A percentile compares a stretch with the other conserved stretches of the same genome.
phyloP scores from a whole-genome alignment of 2,797 vertebrate genomes.

The Knipowitschia caucasica region DNA sequence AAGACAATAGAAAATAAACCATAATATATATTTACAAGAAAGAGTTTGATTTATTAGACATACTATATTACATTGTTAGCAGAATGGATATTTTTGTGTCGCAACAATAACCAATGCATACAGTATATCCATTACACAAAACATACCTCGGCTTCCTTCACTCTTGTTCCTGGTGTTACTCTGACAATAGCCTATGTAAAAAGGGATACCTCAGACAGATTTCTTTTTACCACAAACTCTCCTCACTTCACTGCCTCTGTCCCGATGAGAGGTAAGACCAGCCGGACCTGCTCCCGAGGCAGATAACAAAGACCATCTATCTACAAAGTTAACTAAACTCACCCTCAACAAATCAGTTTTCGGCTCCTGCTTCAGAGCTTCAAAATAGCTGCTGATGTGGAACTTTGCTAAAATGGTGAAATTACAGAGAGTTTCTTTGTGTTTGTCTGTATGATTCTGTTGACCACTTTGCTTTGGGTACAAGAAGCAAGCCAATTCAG shows the following conservation, averaged over 20 bases:
- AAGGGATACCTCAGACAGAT: conserved; percentile 27
- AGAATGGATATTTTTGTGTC: too few species aligned
- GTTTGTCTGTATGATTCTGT: neutral
- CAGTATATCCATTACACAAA: too few species aligned
- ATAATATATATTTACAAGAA: too few species aligned
- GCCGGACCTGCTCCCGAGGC: conserved; percentile 22
- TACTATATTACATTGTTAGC: too few species aligned
- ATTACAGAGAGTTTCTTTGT: conserved; percentile 11
- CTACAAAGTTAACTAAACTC: conserved; percentile 16
- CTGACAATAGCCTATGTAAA: too few species aligned
- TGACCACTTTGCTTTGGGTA: neutral
- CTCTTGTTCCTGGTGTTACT: too few species aligned
- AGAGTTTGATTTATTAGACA: too few species aligned
- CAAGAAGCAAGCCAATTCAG: neutral
- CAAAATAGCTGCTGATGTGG: conserved; percentile 2
- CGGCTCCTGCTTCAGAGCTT: conserved; percentile 5
- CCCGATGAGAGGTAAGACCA: conserved; percentile 26
- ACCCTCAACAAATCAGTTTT: conserved; percentile 19
- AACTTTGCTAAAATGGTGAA: conserved; percentile 10
- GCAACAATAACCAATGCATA: too few species aligned
- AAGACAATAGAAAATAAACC: too few species aligned
- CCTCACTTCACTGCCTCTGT: conserved; percentile 32
- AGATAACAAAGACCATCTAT: conserved; percentile 43
- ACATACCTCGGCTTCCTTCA: too few species aligned
- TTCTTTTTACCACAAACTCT: conserved; percentile 20